Evolutionary conservation across 92 coral and sea anemone genomes (phyloP).

Genomic region (Virgularia gustaviana): DNA sequence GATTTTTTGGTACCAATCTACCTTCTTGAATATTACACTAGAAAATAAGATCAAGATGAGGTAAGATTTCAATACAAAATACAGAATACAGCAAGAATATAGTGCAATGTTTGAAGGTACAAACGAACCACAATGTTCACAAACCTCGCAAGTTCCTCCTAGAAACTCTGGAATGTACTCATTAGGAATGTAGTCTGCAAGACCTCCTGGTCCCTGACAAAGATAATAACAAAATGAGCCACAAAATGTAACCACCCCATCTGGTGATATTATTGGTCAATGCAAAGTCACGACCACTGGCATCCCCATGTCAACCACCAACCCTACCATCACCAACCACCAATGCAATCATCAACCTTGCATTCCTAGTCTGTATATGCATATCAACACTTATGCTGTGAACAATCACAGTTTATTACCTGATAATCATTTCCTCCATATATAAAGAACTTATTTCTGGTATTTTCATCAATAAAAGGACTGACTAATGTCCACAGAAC

Average conservation of each 20-base stretch:
- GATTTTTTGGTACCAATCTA: conserved; percentile 82
- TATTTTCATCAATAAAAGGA: conserved; percentile 98
- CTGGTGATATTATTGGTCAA: too few relatives aligned
- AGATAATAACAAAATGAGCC: neutral
- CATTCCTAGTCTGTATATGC: neutral
- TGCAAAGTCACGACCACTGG: too few relatives aligned
- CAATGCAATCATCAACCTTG: neutral
- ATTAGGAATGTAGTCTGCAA: conserved; percentile 80
- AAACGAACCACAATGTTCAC: too few relatives aligned
- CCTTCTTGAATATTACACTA: conserved; percentile 83
- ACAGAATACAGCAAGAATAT: too few relatives aligned
- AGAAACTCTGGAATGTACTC: conserved; percentile 90
- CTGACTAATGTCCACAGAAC: conserved; percentile 97
- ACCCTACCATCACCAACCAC: too few relatives aligned
- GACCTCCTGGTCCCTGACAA: conserved; percentile 83
- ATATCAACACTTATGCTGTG: neutral
- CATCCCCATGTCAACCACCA: too few relatives aligned
- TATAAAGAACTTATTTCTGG: conserved; percentile 91
- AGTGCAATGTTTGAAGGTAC: too few relatives aligned
- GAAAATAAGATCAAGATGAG: neutral
- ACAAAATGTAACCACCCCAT: neutral
- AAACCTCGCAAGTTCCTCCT: conserved; percentile 86
- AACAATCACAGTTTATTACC: conserved; percentile 46
- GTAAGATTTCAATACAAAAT: neutral
- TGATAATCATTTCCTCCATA: conserved; percentile 99